Evolutionary conservation across 2,888 invertebrate genomes (phyloP).

Genomic region (Brachypterus glaber): DNA sequence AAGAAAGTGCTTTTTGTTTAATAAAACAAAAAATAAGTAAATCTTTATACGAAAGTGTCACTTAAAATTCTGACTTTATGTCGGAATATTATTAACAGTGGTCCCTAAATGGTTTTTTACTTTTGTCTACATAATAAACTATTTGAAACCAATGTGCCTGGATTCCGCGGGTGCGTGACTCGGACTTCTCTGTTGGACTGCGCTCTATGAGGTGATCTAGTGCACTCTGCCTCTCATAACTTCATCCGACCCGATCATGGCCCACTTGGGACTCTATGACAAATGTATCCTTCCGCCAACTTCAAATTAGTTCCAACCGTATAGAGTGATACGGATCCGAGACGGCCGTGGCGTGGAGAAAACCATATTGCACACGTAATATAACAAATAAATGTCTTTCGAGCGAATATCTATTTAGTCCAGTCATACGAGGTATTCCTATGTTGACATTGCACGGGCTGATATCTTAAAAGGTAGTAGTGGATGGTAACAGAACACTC

Average conservation of each 20-base stretch:
- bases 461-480: too few relatives aligned
- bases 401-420: slow-evolving; percentile 29
- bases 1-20: too few relatives aligned
- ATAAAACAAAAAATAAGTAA: too few relatives aligned
- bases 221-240: slow-evolving; percentile 43
- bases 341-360: slow-evolving; percentile 23
- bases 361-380: slow-evolving; percentile 37
- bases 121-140: too few relatives aligned
- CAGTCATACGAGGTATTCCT: too few relatives aligned
- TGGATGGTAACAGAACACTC: too few relatives aligned
- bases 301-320: slow-evolving; percentile 44
- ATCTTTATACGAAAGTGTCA: too few relatives aligned
- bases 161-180: slow-evolving; percentile 26
- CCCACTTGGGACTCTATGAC: slow-evolving; percentile 43
- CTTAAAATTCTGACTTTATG: too few relatives aligned
- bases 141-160: too few relatives aligned
- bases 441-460: too few relatives aligned
- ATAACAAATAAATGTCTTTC: slow-evolving; percentile 37
- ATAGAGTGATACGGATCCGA: slow-evolving; percentile 25
- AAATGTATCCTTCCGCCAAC: slow-evolving; percentile 45
- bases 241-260: slow-evolving; percentile 45
- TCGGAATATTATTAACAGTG: too few relatives aligned
- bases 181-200: slow-evolving; percentile 28
- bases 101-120: too few relatives aligned
- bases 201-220: slow-evolving; percentile 38